phyloP scores from a whole-genome alignment of 2,888 invertebrate species.

The Lampropteryx suffumata region DNA sequence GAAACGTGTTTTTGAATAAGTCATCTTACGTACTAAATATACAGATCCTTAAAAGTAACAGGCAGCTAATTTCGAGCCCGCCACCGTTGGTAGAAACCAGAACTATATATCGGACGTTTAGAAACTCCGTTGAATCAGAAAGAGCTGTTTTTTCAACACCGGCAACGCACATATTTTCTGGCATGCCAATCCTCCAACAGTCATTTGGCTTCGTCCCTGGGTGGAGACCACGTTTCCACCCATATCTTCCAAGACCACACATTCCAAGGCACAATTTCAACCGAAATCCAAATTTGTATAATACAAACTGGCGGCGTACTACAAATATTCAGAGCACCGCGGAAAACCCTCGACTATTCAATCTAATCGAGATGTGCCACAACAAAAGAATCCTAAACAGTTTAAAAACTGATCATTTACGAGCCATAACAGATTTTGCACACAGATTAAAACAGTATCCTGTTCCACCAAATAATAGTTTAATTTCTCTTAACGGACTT shows the following conservation, averaged over 20 bases:
- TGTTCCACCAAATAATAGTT: not conserved
- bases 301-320: not conserved
- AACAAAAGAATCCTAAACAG: not conserved
- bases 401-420: constrained; percentile 4
- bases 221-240: constrained; percentile 1
- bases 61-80: not conserved
- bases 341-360: not conserved
- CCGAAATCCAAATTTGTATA: constrained; percentile 7
- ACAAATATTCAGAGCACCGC: constrained; percentile 7
- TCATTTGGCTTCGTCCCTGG: not conserved
- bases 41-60: constrained; percentile 28
- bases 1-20: constrained; percentile 58
- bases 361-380: not conserved
- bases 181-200: constrained; percentile 3
- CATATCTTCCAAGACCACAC: constrained; percentile 2
- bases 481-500: constrained; percentile 43
- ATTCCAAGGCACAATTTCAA: constrained; percentile 13
- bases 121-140: constrained; percentile 11
- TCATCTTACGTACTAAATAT: constrained; percentile 56
- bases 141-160: constrained; percentile 5
- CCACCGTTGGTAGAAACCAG: not conserved
- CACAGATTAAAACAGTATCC: not conserved
- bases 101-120: not conserved
- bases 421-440: constrained; percentile 6
- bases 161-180: constrained; percentile 3